phyloP scores from a whole-genome alignment of 2,797 vertebrate genomes.

The Tapirus indicus region DNA sequence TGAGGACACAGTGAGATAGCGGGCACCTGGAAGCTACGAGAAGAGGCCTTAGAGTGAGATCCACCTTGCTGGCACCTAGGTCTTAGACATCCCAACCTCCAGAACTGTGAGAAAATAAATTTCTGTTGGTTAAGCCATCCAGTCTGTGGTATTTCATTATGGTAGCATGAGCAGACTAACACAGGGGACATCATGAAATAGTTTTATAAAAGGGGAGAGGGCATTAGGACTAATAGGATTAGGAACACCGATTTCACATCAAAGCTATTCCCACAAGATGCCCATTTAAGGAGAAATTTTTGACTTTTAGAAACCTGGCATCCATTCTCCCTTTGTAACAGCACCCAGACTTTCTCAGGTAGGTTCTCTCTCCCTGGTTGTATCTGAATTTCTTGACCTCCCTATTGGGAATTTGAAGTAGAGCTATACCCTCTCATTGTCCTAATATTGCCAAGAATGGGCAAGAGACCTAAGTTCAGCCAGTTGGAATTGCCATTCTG shows the following conservation, averaged over 20 bases:
- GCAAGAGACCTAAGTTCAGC: not conserved
- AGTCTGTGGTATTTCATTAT: not conserved
- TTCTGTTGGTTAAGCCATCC: not conserved
- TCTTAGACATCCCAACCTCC: not conserved
- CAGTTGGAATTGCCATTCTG: not conserved
- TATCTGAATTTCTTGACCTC: not conserved
- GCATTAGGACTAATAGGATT: not conserved
- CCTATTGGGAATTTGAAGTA: not conserved
- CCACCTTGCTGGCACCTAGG: no score
- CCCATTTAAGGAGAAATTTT: not conserved
- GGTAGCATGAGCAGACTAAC: not conserved
- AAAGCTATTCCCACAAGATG: not conserved
- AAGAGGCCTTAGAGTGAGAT: not conserved
- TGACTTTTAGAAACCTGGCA: not conserved
- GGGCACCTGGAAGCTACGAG: not conserved
- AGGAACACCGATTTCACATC: not conserved
- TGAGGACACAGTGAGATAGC: not conserved
- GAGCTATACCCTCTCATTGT: not conserved
- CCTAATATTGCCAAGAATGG: not conserved
- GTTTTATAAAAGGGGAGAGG: not conserved
- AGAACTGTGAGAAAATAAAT: not conserved
- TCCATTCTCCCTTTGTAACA: not conserved
- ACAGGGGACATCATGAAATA: not conserved
- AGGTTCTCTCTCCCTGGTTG: not conserved
- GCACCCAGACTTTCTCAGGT: not conserved